Evolutionary conservation across 2,113 vertebrate species (phyloP).

Genomic region (Glaucidium brasilianum): DNA sequence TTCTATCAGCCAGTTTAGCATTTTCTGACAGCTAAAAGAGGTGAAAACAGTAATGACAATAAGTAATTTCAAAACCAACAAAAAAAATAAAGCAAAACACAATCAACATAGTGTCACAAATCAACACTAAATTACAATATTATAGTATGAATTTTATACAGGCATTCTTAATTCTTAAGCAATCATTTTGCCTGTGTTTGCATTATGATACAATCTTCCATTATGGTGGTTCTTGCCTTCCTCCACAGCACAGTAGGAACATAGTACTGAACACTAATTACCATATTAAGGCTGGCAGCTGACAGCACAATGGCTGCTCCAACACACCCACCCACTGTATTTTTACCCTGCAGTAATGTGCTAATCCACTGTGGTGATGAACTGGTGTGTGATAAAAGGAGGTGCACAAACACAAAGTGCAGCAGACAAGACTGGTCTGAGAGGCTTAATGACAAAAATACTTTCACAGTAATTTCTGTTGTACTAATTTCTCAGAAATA

Average conservation of each 20-base stretch:
- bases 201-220: background rate
- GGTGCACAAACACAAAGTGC: background rate
- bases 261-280: background rate
- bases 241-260: background rate
- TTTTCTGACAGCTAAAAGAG: background rate
- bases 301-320: background rate
- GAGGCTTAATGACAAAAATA: background rate
- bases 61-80: background rate
- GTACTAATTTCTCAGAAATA: background rate
- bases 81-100: background rate
- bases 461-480: background rate
- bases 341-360: background rate
- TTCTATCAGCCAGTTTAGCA: background rate
- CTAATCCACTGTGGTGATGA: background rate
- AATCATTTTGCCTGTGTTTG: background rate
- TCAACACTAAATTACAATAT: background rate
- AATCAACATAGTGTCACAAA: background rate
- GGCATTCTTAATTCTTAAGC: background rate
- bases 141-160: background rate
- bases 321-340: background rate
- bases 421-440: background rate
- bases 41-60: background rate
- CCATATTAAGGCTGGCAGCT: background rate
- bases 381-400: background rate
- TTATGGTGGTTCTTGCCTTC: background rate